A percentile compares a stretch with the other conserved stretches of the same genome.
These are phyloP conservation scores for Lasioglossum albipes DNA, from an alignment of 1,140 invertebrate genomes.

Conservation along the genomic window DNA sequence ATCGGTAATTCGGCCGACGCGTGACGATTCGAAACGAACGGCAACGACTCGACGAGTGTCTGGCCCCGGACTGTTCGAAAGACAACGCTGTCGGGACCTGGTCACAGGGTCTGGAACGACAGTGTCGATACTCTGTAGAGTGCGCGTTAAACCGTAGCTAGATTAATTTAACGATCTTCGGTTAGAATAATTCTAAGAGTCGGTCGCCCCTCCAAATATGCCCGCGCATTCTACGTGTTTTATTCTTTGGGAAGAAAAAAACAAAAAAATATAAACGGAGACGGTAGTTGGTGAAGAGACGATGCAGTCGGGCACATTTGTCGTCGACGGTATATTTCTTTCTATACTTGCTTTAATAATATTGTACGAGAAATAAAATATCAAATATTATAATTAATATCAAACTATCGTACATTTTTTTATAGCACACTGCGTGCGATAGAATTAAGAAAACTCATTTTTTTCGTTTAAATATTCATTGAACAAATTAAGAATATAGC, in stretches of 20 bases:
- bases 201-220: constrained; percentile 20
- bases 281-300: not conserved
- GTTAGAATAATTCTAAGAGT: constrained; percentile 73
- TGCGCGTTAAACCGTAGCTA: constrained; percentile 73
- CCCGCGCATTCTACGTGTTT: not conserved
- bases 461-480: too few relatives aligned
- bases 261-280: not conserved
- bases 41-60: constrained; percentile 32
- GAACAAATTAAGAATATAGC: too few relatives aligned
- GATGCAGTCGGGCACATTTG: constrained; percentile 20
- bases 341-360: too few relatives aligned
- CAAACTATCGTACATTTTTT: too few relatives aligned
- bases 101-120: not conserved
- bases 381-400: too few relatives aligned
- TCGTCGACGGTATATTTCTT: constrained; percentile 35
- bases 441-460: too few relatives aligned
- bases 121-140: constrained; percentile 64
- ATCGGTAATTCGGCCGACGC: too few relatives aligned
- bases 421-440: too few relatives aligned
- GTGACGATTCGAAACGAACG: not conserved
- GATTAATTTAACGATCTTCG: constrained; percentile 77
- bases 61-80: constrained; percentile 17
- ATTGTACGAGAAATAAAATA: too few relatives aligned
- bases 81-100: constrained; percentile 9
- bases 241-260: too few relatives aligned